Percentiles rank a stretch among this genome's conserved stretches.
phyloP scores from a whole-genome alignment of 2,888 invertebrate genomes.

The Quadriops clusia region DNA sequence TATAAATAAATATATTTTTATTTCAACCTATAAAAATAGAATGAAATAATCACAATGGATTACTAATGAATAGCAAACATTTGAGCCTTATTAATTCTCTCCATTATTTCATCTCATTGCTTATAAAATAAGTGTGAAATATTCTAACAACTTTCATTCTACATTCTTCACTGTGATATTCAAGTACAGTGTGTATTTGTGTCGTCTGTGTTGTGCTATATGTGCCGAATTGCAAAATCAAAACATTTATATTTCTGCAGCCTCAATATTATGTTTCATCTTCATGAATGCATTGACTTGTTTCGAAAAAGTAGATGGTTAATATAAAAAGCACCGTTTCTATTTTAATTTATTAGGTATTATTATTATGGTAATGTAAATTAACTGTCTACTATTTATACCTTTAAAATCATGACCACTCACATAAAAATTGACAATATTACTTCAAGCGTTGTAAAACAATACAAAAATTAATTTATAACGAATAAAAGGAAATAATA shows the following conservation, averaged over 20 bases:
- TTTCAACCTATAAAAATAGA: too few relatives aligned
- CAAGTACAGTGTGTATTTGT: conserved; percentile 33
- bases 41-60: too few relatives aligned
- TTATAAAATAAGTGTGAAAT: conserved; percentile 9
- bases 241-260: conserved; percentile 17
- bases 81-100: conserved; percentile 1
- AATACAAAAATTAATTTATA: not conserved
- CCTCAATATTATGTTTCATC: conserved; percentile 8
- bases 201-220: conserved; percentile 32
- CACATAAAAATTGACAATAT: conserved; percentile 12
- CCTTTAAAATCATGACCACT: too few relatives aligned
- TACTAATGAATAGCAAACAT: too few relatives aligned
- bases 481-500: not conserved
- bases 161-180: conserved; percentile 37
- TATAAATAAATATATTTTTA: too few relatives aligned
- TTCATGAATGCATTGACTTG: conserved; percentile 6
- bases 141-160: conserved; percentile 11
- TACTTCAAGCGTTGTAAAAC: too few relatives aligned
- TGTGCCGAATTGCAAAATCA: conserved; percentile 26
- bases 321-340: conserved; percentile 8
- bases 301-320: conserved; percentile 8
- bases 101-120: conserved; percentile 6
- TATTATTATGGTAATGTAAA: too few relatives aligned
- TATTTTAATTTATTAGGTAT: conserved; percentile 13
- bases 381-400: too few relatives aligned